Evolutionary conservation across 2,888 invertebrate genomes (phyloP).

Genomic region (Tupiocoris notatus): DNA sequence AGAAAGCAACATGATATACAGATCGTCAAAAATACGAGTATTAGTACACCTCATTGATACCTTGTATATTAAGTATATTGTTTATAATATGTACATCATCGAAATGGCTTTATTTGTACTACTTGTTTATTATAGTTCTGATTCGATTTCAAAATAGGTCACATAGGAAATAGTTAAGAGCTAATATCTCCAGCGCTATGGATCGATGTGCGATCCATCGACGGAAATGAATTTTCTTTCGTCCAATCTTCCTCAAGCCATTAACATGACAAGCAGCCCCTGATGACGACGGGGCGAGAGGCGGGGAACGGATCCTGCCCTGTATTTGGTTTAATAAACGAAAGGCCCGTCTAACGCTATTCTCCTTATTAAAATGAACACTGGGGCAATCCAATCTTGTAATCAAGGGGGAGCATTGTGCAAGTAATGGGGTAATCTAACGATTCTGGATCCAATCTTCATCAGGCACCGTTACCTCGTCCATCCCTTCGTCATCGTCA

Average conservation of each 20-base stretch:
- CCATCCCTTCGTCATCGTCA: not conserved
- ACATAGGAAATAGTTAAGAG: too few relatives aligned
- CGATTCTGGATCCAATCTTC: slow-evolving; percentile 42
- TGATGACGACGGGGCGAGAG: slow-evolving; percentile 2
- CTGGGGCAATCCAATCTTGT: slow-evolving; percentile 40
- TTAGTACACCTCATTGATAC: too few relatives aligned
- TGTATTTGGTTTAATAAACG: slow-evolving; percentile 33
- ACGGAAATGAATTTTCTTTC: not conserved
- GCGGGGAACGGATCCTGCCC: not conserved
- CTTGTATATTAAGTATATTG: too few relatives aligned
- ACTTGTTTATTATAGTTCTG: too few relatives aligned
- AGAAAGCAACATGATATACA: too few relatives aligned
- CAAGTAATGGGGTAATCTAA: slow-evolving; percentile 42
- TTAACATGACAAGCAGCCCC: slow-evolving; percentile 28
- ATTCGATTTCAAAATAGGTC: too few relatives aligned
- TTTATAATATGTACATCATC: too few relatives aligned
- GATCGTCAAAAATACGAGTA: too few relatives aligned
- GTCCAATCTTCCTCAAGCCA: not conserved
- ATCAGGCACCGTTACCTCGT: slow-evolving; percentile 13
- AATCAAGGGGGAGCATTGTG: slow-evolving; percentile 41
- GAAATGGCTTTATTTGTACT: too few relatives aligned
- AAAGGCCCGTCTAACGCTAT: slow-evolving; percentile 15
- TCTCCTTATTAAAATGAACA: slow-evolving; percentile 42
- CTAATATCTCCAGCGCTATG: too few relatives aligned
- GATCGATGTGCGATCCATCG: not conserved